Evolutionary conservation across 2,113 vertebrate species (phyloP).

Genomic region (Sturnus vulgaris): DNA sequence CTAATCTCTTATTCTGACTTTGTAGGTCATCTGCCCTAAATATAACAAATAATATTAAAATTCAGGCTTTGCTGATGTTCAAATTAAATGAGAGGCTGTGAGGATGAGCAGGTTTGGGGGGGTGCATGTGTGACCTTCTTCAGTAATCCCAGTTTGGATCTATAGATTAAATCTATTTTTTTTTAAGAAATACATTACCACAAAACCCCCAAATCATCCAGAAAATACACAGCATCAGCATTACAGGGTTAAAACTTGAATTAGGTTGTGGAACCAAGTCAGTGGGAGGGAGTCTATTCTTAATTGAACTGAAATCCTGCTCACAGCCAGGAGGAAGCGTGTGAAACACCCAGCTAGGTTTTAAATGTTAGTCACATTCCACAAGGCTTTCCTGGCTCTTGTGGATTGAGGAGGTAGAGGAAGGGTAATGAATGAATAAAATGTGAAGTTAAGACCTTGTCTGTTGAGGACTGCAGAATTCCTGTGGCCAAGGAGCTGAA

Average conservation of each 20-base stretch:
- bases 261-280: not conserved
- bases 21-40: not conserved
- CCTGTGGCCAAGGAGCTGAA: not conserved
- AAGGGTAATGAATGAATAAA: not conserved
- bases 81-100: not conserved
- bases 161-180: not conserved
- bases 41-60: slow-evolving; percentile 26
- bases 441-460: not conserved
- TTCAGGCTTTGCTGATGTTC: not conserved
- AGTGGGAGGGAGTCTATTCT: not conserved
- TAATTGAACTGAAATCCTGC: not conserved
- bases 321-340: not conserved
- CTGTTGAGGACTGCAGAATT: not conserved
- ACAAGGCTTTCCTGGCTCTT: not conserved
- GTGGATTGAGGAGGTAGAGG: not conserved
- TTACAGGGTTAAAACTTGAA: not conserved
- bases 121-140: not conserved
- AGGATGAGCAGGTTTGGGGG: not conserved
- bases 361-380: not conserved
- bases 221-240: not conserved
- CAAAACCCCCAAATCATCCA: not conserved
- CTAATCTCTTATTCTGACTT: not conserved
- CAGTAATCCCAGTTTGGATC: not conserved
- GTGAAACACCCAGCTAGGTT: not conserved
- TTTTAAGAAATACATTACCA: not conserved